Conservation (phyloP, 2,797 vertebrate species). For the Carcharodon carcharias region DNA sequence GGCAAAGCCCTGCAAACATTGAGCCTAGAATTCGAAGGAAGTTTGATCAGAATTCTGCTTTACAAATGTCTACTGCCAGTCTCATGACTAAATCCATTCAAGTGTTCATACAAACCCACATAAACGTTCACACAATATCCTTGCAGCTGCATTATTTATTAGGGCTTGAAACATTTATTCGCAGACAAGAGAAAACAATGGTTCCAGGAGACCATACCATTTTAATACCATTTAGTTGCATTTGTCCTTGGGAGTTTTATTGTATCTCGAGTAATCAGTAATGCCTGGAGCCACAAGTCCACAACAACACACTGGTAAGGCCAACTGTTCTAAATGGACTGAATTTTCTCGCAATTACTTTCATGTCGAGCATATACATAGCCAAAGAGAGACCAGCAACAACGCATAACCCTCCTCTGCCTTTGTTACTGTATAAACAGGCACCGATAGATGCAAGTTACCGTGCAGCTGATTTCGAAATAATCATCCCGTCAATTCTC, state of each 20-base stretch:
- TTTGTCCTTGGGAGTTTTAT: conserved; percentile 23
- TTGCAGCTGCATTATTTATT: conserved; percentile 82
- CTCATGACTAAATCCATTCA: neutral
- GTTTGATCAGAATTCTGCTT: neutral
- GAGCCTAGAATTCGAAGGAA: neutral
- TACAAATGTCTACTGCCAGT: neutral
- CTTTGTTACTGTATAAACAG: neutral
- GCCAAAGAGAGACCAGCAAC: neutral
- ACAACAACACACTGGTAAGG: neutral
- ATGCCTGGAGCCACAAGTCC: neutral
- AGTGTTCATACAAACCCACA: conserved; percentile 60
- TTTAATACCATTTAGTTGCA: conserved; percentile 18
- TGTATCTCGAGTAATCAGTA: conserved; percentile 4
- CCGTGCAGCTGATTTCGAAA: neutral
- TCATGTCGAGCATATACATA: neutral
- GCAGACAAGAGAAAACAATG: conserved; percentile 16
- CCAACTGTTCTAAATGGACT: neutral
- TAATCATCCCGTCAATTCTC: neutral
- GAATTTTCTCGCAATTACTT: neutral
- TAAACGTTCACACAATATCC: conserved; percentile 73
- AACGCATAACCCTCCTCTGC: neutral
- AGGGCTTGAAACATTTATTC: conserved; percentile 83
- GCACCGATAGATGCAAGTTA: neutral
- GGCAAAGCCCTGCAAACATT: too few relatives aligned
- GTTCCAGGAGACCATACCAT: conserved; percentile 11